Percentiles rank a stretch among this genome's conserved stretches.
phyloP scores from a whole-genome alignment of 2,797 vertebrate species.

The Tarsius wallacei region DNA sequence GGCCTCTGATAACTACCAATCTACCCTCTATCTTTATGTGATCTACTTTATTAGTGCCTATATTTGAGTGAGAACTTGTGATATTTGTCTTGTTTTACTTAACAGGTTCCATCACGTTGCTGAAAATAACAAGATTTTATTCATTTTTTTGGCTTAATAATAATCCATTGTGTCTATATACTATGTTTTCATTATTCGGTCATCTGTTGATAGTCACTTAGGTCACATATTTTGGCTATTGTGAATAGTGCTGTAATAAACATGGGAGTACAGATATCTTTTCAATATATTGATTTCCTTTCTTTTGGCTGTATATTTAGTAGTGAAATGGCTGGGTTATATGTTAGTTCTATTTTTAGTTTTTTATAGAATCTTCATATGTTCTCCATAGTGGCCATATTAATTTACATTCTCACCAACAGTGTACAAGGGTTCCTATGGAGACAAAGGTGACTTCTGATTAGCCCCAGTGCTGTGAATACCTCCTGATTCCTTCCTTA shows the following conservation, averaged over 20 bases:
- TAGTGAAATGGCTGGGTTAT: background rate
- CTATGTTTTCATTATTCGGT: background rate
- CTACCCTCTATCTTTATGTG: background rate
- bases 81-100: background rate
- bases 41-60: background rate
- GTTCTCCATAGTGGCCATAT: background rate
- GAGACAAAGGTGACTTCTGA: background rate
- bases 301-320: background rate
- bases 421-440: background rate
- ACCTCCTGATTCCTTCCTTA: background rate
- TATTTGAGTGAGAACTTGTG: background rate
- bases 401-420: background rate
- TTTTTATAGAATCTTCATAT: background rate
- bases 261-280: background rate
- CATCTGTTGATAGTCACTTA: background rate
- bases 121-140: background rate
- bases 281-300: background rate
- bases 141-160: background rate
- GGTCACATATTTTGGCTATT: background rate
- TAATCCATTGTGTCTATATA: background rate
- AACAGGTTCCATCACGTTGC: background rate
- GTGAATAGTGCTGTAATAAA: background rate
- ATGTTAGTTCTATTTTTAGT: background rate
- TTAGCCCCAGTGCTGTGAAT: background rate
- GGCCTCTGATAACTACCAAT: background rate